Percentiles rank a stretch among this genome's conserved stretches.
Conservation (phyloP, 2,113 vertebrate genomes). For the Taurulus bubalis region DNA sequence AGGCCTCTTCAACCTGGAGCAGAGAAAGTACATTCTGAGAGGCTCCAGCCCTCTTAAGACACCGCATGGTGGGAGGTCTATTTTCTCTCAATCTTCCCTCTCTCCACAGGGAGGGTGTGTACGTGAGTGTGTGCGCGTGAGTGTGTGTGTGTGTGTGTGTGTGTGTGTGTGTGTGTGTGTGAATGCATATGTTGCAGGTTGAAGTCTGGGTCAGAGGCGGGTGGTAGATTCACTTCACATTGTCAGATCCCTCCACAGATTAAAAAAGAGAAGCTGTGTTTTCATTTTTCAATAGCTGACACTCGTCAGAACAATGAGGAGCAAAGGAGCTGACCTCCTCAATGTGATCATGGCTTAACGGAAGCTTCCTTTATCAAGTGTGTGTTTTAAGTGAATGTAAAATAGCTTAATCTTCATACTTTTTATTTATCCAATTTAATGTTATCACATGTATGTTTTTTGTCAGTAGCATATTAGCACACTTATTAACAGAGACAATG, state of each 20-base stretch:
- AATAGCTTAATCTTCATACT: not conserved
- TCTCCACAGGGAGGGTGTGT: constrained; percentile 39
- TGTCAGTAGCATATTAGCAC: not conserved
- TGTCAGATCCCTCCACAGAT: constrained; percentile 58
- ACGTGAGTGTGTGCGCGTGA: not conserved
- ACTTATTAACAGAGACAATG: not conserved
- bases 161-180: constrained; percentile 18
- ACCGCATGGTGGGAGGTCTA: constrained; percentile 63
- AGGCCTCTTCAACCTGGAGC: constrained; percentile 54
- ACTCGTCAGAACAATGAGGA: not conserved
- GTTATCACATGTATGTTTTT: not conserved
- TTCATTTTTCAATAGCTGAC: constrained; percentile 31
- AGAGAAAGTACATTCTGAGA: constrained; percentile 59
- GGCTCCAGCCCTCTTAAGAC: constrained; percentile 68
- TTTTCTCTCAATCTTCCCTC: constrained; percentile 69
- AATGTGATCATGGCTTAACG: not conserved
- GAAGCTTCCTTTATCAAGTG: not conserved
- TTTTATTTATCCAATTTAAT: not conserved
- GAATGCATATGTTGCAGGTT: constrained; percentile 40
- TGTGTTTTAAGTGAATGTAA: not conserved
- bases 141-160: constrained; percentile 25
- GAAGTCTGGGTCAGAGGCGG: constrained; percentile 56
- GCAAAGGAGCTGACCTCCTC: not conserved
- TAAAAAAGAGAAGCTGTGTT: constrained; percentile 26
- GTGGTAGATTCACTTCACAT: constrained; percentile 55